Base-by-base conservation (phyloP, 30 jellyfish, hydroid and myxozoan genomes). In the Pseudorhiza aurosa region DNA sequence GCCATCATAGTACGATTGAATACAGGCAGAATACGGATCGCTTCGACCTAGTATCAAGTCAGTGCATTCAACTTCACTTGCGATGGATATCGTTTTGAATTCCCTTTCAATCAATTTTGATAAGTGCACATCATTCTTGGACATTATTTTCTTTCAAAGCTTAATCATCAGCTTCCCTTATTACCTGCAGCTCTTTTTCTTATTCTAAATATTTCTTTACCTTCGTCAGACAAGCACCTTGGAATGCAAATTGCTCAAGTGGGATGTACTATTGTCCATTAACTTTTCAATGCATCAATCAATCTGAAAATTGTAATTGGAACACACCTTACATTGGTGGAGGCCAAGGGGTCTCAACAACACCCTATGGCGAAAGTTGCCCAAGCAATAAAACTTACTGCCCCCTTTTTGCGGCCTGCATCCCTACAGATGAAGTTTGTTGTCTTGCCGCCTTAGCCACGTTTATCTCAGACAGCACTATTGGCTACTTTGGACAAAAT, bases 331-430 rank as follows among this genome's bases (percentile, higher is more conserved):
- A 75, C 56, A 45, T 22, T n/a, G 88, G 88, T 4, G 55, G 44
- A 8, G 55, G 77, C 15, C 65, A 35, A 3, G 71, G 71, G 11
- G 47, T 26, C 50, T 53, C 40, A 19, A 1, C 65, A 4, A 75
- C 77, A 25, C 88, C 88, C 8, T 75, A 79, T 78, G 88, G 88
- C 8, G 43, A 9, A 8, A 32, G 24, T 10, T 75, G 88, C 50
- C 32, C 57, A 2, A 25, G 45, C 0, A 60, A 19, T 27, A 6
- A 57, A 14, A 40, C 45, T 10, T 75, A 75, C 50, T 75, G 88
- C 51, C 88, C 88, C 39, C 68, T 75, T 26, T 75, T 50, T 17
- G 88, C 69, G 14, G 1, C 59, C 2, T 75, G 88, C 50, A 75
- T 75, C 22, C 88, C 88, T 12, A 3, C 58, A 0, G 8, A 50